phyloP scores from a whole-genome alignment of 2,113 vertebrate species.

The Xiphophorus maculatus region DNA sequence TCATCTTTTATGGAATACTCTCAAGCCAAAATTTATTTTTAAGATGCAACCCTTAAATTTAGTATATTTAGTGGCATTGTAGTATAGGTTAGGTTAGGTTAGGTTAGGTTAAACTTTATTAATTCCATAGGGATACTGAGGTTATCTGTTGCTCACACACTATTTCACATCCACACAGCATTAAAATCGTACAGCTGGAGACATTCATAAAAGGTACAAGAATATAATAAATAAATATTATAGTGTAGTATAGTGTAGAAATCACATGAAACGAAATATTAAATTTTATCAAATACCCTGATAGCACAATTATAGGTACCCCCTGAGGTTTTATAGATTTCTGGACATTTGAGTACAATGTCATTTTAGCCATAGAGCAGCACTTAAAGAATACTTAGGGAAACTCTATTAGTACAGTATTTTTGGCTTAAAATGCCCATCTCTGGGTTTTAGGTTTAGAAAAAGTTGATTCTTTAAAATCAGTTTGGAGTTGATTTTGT shows the following conservation, averaged over 20 bases:
- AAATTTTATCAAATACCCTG: neutral
- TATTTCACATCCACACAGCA: too few species aligned
- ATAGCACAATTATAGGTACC: neutral
- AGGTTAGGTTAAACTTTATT: too few species aligned
- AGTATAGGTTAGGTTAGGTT: too few species aligned
- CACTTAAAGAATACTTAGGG: neutral
- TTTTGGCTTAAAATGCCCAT: neutral
- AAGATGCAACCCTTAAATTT: neutral
- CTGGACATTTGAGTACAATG: neutral
- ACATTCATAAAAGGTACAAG: too few species aligned
- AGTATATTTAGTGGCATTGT: neutral
- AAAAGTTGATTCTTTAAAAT: neutral
- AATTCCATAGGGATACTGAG: too few species aligned
- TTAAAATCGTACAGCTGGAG: too few species aligned
- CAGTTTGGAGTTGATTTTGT: neutral
- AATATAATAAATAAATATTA: too few species aligned
- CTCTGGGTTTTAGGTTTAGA: neutral
- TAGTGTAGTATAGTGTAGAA: neutral
- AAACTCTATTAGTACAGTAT: neutral
- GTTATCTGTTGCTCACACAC: too few species aligned
- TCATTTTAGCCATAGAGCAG: neutral
- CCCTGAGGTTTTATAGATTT: neutral
- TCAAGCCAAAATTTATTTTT: neutral
- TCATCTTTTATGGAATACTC: neutral
- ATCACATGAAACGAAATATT: neutral